Base-by-base conservation (phyloP, 2,113 vertebrate species). In the Archocentrus centrarchus region DNA sequence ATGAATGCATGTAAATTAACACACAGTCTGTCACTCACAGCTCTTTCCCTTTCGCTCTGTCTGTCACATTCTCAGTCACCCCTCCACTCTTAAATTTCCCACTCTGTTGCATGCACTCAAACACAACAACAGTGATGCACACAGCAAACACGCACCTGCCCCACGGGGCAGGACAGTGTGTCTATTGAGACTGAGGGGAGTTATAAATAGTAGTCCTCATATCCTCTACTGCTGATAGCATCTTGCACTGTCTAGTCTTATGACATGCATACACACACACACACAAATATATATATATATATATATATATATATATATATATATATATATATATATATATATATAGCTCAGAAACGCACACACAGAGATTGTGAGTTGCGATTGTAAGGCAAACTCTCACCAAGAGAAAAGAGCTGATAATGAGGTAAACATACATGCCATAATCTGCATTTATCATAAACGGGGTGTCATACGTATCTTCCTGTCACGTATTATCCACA, bases 121-220 rank as follows among this genome's bases (percentile, higher is more conserved):
- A 70, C 57, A 78, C 35, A n/a, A 41, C 73, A 79, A 78, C 79
- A 58, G 37, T 30, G n/a, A 60, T 82, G 64, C 64, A 60, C 35
- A 59, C 68, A 78, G 78, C 61, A 86, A 53, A 89, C 86, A 86
- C 13, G 35, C 76, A 90, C 88, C 82, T 87, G 57, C 44, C 81
- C 83, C 75, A 7, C 14, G 13, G 84, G 86, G 75, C 86, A 90
- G 86, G 89, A 92, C 86, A 88, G 75, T 68, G 77, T 80, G 86
- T 88, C 89, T 86, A 90, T 84, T 80, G 91, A 88, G 89, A 92
- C 81, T 68, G 89, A 88, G 88, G 81, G 50, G 83, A 81, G 91
- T 89, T 93, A 94, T 91, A 93, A 94, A 94, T 94, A 95, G 94
- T 77, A 84, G 84, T 83, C 87, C 80, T 95, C 91, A 94, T 94